A percentile compares a stretch with the other conserved stretches of the same genome.
These are phyloP conservation scores for Drosophila lowei DNA, from an alignment of 1,140 invertebrate genomes.

Conservation along the genomic window DNA sequence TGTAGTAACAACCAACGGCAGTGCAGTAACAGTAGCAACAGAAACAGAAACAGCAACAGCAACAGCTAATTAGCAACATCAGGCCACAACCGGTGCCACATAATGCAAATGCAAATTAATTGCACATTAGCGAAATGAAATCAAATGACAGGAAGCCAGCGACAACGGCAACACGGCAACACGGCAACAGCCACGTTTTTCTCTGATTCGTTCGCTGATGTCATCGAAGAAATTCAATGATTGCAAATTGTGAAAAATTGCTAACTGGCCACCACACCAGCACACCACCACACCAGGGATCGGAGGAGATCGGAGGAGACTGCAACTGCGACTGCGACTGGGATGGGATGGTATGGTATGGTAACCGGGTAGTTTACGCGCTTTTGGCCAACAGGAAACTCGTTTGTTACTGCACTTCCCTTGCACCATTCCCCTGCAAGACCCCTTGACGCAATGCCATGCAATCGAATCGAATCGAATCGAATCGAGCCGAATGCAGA, in stretches of 20 bases:
- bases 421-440: slow-evolving; percentile 5
- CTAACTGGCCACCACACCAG: slow-evolving; percentile 18
- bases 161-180: slow-evolving; percentile 9
- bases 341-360: slow-evolving; percentile 6
- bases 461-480: slow-evolving; percentile 26
- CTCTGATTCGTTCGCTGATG: slow-evolving; percentile 21
- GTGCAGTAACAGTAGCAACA: slow-evolving; percentile 24
- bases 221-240: slow-evolving; percentile 2
- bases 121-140: slow-evolving; percentile 59
- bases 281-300: background rate
- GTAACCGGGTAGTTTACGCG: slow-evolving; percentile 53
- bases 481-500: slow-evolving; percentile 4
- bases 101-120: slow-evolving; percentile 63
- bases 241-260: slow-evolving; percentile 72
- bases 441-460: slow-evolving; percentile 34
- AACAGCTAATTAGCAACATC: no score
- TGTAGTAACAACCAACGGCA: no score
- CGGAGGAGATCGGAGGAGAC: background rate
- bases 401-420: slow-evolving; percentile 40
- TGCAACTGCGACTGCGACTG: background rate
- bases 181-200: background rate
- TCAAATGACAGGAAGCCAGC: slow-evolving; percentile 65
- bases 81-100: slow-evolving; percentile 23
- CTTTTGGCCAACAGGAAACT: slow-evolving; percentile 64
- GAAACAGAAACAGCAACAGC: slow-evolving; percentile 28